Conservation (phyloP, 2,888 invertebrate species). For the Sicus ferrugineus region DNA sequence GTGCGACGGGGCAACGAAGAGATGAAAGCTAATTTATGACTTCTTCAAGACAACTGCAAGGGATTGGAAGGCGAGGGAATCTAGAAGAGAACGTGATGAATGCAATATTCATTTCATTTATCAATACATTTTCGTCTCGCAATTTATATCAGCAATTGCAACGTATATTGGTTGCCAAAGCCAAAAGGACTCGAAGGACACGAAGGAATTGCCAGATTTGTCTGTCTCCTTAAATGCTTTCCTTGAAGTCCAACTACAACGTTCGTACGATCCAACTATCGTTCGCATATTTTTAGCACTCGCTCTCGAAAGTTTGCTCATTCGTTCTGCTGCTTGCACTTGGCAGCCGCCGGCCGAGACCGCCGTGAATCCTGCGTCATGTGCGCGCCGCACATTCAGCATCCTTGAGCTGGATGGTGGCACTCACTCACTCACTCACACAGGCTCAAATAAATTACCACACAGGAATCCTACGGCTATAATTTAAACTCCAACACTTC, state of each 20-base stretch:
- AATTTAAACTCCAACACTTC: slow-evolving; percentile 41
- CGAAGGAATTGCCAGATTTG: too few species aligned
- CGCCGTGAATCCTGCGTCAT: not conserved
- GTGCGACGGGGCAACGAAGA: not conserved
- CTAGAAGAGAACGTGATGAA: too few species aligned
- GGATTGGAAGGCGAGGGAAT: too few species aligned
- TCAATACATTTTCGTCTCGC: too few species aligned
- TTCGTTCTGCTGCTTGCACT: slow-evolving; percentile 29
- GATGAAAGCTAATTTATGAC: too few species aligned
- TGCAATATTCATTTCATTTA: too few species aligned
- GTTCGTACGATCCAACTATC: too few species aligned
- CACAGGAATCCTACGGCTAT: slow-evolving; percentile 44
- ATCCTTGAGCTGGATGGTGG: not conserved
- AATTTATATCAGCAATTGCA: not conserved
- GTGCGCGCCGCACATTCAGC: not conserved
- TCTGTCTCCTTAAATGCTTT: too few species aligned
- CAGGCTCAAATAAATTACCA: slow-evolving; percentile 35
- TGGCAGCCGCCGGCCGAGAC: slow-evolving; percentile 26
- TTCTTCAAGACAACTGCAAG: too few species aligned
- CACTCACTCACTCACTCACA: not conserved
- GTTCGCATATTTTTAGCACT: not conserved
- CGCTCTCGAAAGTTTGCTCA: slow-evolving; percentile 24
- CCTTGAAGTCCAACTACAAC: too few species aligned
- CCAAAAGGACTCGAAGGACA: not conserved
- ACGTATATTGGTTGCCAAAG: not conserved